Evolutionary conservation across 2,797 vertebrate genomes (phyloP).

Genomic region (Rhabdomys pumilio): DNA sequence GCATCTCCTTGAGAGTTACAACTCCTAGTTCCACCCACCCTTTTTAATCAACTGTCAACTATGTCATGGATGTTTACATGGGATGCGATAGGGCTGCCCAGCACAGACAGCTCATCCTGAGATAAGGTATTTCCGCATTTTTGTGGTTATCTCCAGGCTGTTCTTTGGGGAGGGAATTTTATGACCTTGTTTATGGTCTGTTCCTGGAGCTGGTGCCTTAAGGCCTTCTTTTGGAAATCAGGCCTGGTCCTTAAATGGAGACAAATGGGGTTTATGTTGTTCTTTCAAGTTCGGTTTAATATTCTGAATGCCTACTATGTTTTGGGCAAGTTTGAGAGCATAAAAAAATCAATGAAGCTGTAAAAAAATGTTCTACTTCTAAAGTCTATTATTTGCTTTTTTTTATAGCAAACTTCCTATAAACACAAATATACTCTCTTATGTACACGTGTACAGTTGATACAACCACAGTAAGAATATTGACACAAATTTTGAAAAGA

Average conservation of each 20-base stretch:
- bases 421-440: background rate
- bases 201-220: background rate
- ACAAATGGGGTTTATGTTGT: background rate
- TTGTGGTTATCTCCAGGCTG: background rate
- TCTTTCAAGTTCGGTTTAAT: background rate
- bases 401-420: background rate
- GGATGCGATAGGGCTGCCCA: background rate
- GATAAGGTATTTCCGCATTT: background rate
- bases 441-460: background rate
- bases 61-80: background rate
- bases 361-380: conserved; percentile 46
- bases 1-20: conserved; percentile 34
- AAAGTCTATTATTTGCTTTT: conserved; percentile 43
- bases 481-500: background rate
- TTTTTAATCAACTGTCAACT: background rate
- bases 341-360: conserved; percentile 55
- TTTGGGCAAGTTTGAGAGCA: background rate
- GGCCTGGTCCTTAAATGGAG: background rate
- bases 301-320: background rate
- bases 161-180: background rate
- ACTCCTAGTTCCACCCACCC: background rate
- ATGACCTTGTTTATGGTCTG: background rate
- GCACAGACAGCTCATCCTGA: background rate
- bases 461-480: background rate
- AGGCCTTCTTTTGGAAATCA: background rate